These are phyloP conservation scores for Dolichopus griseipennis DNA, from an alignment of 2,888 invertebrate species.

Conservation along the genomic window DNA sequence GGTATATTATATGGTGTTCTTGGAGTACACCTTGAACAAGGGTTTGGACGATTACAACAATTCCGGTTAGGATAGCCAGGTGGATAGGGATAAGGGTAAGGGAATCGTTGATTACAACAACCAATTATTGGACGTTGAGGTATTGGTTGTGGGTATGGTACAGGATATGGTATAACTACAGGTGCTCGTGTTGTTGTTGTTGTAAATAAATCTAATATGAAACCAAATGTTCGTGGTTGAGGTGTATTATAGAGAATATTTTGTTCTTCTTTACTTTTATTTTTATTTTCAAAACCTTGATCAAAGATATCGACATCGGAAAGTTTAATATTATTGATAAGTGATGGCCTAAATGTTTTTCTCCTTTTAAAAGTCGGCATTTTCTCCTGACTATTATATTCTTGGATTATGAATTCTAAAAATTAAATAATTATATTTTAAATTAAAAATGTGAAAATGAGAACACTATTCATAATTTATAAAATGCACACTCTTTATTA, in stretches of 20 bases:
- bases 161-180: not conserved
- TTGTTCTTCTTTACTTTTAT: not conserved
- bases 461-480: not conserved
- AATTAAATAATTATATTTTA: not conserved
- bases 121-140: not conserved
- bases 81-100: not conserved
- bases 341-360: not conserved
- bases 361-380: not conserved
- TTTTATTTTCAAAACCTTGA: not conserved
- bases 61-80: not conserved
- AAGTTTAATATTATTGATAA: not conserved
- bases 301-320: not conserved
- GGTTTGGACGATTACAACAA: not conserved
- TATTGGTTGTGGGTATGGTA: not conserved
- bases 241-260: not conserved
- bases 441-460: not conserved
- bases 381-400: not conserved
- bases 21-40: not conserved
- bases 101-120: no score
- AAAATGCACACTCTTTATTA: not conserved
- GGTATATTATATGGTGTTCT: not conserved
- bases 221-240: not conserved
- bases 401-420: not conserved
- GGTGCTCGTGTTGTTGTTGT: not conserved
- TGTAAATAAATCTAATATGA: not conserved